A percentile compares a stretch with the other conserved stretches of the same genome.
phyloP scores from a whole-genome alignment of 2,113 vertebrate genomes.

The Gymnogyps californianus region DNA sequence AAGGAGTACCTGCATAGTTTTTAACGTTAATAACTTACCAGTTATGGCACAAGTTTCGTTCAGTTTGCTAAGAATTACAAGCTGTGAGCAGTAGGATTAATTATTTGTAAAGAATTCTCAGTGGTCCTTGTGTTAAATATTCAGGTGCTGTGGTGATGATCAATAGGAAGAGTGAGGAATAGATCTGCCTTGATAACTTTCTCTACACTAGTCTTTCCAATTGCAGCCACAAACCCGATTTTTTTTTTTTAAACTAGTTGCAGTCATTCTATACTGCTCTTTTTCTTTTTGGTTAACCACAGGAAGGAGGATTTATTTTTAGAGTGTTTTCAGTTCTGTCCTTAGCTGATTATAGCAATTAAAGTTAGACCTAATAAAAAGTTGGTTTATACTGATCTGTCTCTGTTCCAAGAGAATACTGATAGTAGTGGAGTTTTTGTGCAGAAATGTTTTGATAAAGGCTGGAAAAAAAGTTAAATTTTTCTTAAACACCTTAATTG shows the following conservation, averaged over 20 bases:
- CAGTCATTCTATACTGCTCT: neutral
- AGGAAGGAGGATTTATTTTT: neutral
- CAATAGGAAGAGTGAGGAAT: neutral
- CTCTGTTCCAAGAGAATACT: neutral
- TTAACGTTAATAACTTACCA: neutral
- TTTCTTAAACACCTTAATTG: neutral
- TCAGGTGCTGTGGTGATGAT: neutral
- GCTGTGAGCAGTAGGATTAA: neutral
- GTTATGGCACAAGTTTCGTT: neutral
- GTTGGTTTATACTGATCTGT: neutral
- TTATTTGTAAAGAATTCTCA: neutral
- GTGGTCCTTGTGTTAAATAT: neutral
- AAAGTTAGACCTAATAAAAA: neutral
- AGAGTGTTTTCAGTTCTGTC: neutral
- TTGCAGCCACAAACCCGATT: neutral
- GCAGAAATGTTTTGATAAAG: neutral
- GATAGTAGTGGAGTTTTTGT: neutral
- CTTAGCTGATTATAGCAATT: neutral
- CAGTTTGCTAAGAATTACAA: neutral
- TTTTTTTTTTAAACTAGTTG: neutral
- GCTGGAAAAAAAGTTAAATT: neutral
- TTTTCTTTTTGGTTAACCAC: neutral
- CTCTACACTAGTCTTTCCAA: neutral
- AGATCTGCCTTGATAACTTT: neutral
- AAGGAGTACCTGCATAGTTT: neutral